Percentiles rank a stretch among this genome's conserved stretches.
Conservation (phyloP, 2,113 vertebrate genomes). For the Anguilla rostrata region DNA sequence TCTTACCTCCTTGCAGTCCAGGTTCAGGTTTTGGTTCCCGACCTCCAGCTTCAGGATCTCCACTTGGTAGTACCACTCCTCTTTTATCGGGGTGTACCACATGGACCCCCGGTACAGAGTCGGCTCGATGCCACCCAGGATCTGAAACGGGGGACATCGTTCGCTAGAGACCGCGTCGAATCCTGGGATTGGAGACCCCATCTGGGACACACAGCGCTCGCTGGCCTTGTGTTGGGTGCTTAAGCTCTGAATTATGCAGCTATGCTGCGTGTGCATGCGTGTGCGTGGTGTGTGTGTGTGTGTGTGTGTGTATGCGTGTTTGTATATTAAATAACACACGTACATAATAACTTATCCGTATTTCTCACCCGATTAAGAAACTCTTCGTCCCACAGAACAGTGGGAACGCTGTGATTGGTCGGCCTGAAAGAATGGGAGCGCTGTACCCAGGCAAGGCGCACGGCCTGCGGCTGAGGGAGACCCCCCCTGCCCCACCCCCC, state of each 20-base stretch:
- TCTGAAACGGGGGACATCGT: constrained; percentile 57
- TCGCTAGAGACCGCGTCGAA: not conserved
- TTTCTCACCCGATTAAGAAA: too few relatives aligned
- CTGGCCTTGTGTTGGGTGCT: not conserved
- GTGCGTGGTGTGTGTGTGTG: too few relatives aligned
- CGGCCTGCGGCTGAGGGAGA: not conserved
- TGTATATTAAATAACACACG: too few relatives aligned
- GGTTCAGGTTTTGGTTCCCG: constrained; percentile 79
- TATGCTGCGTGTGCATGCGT: too few relatives aligned
- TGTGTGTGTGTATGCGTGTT: too few relatives aligned
- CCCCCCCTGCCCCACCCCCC: not conserved
- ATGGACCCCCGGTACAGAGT: constrained; percentile 81
- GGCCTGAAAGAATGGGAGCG: too few relatives aligned
- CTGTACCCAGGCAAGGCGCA: too few relatives aligned
- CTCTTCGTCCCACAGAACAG: too few relatives aligned
- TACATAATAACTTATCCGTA: too few relatives aligned
- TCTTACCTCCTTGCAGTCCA: constrained; percentile 93
- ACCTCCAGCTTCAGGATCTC: constrained; percentile 94
- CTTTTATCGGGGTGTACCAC: constrained; percentile 91
- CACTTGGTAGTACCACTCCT: constrained; percentile 97
- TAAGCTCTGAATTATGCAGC: too few relatives aligned
- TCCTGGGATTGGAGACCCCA: not conserved
- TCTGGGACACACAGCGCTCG: not conserved
- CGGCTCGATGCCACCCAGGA: constrained; percentile 88
- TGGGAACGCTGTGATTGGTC: too few relatives aligned